Conservation (phyloP, 2,797 vertebrate species). For the Champsocephalus esox region DNA sequence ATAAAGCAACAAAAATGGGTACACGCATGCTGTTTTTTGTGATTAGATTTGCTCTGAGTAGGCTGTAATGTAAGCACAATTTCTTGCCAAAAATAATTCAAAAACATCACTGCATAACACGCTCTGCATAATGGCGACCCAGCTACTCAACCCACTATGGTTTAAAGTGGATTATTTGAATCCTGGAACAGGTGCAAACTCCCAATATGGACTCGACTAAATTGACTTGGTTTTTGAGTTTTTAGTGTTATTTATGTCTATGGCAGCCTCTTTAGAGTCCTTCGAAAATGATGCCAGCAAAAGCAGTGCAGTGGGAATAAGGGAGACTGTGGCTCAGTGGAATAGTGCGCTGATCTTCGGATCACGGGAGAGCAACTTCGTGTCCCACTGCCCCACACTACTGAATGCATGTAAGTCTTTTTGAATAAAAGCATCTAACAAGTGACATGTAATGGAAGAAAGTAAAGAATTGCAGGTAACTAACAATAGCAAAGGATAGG, state of each 20-base stretch:
- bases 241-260: conserved; percentile 32
- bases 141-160: conserved; percentile 9
- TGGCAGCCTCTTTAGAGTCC: conserved; percentile 21
- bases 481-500: conserved; percentile 30
- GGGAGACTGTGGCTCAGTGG: too few species aligned
- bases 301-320: conserved; percentile 3
- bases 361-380: too few species aligned
- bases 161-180: conserved; percentile 1
- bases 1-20: too few species aligned
- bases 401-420: too few species aligned
- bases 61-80: conserved; percentile 10
- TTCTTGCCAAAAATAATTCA: conserved; percentile 28
- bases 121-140: conserved; percentile 36
- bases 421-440: too few species aligned
- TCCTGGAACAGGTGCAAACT: neutral
- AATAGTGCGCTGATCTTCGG: too few species aligned
- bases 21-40: conserved; percentile 4
- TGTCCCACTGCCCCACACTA: too few species aligned
- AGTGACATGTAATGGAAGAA: neutral
- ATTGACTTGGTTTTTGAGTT: neutral
- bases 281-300: conserved; percentile 27
- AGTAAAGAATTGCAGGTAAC: conserved; percentile 17
- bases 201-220: conserved; percentile 6
- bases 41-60: neutral
- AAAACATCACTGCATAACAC: conserved; percentile 26